Base-by-base conservation (phyloP, 2,888 invertebrate species). In the Augiades crinisus region DNA sequence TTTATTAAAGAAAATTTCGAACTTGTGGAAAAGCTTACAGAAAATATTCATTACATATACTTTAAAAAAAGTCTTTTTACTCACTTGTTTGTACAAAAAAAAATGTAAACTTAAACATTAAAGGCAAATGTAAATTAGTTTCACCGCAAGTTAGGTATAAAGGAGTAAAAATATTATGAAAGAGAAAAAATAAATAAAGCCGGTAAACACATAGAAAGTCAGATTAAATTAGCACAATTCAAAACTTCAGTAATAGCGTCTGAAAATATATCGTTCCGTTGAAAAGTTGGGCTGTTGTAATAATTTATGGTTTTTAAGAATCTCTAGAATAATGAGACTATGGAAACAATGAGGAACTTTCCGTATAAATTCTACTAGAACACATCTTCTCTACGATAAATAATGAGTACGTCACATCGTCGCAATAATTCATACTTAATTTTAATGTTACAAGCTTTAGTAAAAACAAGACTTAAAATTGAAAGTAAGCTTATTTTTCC, bases 261-360 rank as follows among this genome's bases (percentile, higher is more conserved):
- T n/a, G n/a, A 12, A 41, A 30, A 43, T 45, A 34, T 37, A 46
- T 46, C 10, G 36, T 36, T 14, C 19, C 17, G 27, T 13, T 46
- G 46, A 46, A 46, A 46, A 27, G 46, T 46, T 37, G 24, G 27
- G 8, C 36, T 46, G 27, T 27, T 46, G 36, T 24, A 46, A 46
- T 24, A 46, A 37, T 37, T 46, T 46, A 46, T 46, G 21, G 36
- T 37, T 24, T 46, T 13, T 46, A 43, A 31, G 45, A 46, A 46
- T 46, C 36, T 12, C 36, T 37, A 37, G 27, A 46, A 46, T 27
- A 46, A 46, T 37, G 27, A 36, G 27, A n/a, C 24, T 46, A 22
- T n/a, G 22, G 36, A 8, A 46, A 46, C 36, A 46, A 37, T 46
- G 27, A 21, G 12, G 7, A 16, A 17, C 27, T 46, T 12, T 37